Evolutionary conservation across 2,113 vertebrate genomes (phyloP), one percentile per base, ranked within the genome.

Genomic region (Oncorhynchus mykiss): DNA sequence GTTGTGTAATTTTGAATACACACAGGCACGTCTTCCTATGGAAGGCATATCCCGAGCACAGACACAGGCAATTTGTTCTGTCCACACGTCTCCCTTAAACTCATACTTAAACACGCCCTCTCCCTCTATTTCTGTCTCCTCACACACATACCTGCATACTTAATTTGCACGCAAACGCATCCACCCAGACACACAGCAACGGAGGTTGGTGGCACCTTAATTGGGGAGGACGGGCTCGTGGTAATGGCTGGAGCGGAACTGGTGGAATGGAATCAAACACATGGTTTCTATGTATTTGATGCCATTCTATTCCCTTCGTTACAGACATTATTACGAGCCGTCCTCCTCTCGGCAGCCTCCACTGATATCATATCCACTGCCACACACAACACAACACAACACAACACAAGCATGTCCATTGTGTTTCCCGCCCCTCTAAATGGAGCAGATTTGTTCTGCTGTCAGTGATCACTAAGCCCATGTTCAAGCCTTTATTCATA

Each of bases 381-480:
- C 34, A 34, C 34, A 16, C 70, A 45, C 39, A 45, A 45, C 8
- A 45, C 59, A 74, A 45, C 39, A 9, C 39, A 39, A 39, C 31
- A 27, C 25, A 27, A 16, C 70, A 11, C 9, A 45, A 45, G 31
- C 39, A 45, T 2, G 39, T 54, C 51, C 51, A 54, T 54, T 54
- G 13, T 18, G 51, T 54, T 54, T 54, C 39, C 14, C 14, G 3
- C 13, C 49, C 78, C 78, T 77, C 72, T 81, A 76, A 83, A 89
- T 85, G 83, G 80, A 87, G 79, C 72, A 70, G 82, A 87, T 78
- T 81, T 72, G 82, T 86, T 87, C 81, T 83, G 79, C 39, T 45
- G 39, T 45, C 39, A 45, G 39, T 11, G 39, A 45, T 49, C 78
- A 80, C 68, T 68, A 11, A 49, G 78, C 75, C 75, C 73, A 64